These are phyloP conservation scores for Calephelis perditalis DNA, from an alignment of 2,888 invertebrate species.

Conservation along the genomic window DNA sequence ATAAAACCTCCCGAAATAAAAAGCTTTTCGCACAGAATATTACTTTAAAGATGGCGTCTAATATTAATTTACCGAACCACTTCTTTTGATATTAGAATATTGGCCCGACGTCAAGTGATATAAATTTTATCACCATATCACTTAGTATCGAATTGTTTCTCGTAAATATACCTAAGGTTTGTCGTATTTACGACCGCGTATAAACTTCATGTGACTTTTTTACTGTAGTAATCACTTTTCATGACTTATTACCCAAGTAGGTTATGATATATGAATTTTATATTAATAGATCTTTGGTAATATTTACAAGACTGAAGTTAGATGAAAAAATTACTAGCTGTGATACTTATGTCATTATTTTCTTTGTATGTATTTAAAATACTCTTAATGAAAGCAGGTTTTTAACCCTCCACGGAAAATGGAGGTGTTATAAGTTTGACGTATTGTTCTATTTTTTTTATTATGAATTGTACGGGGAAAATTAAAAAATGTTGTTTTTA, in stretches of 20 bases:
- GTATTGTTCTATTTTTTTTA: no score
- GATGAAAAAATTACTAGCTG: not conserved
- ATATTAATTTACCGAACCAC: slow-evolving; percentile 11
- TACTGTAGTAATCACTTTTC: slow-evolving; percentile 39
- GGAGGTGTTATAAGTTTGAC: no score
- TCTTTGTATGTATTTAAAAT: no score
- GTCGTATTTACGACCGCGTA: slow-evolving; percentile 61
- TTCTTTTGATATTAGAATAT: slow-evolving; percentile 17
- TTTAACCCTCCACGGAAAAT: no score
- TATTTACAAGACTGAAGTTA: not conserved
- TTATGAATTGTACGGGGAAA: no score
- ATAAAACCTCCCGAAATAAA: not conserved
- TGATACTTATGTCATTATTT: no score
- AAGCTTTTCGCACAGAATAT: not conserved
- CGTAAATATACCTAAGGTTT: slow-evolving; percentile 66
- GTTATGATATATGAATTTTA: slow-evolving; percentile 19
- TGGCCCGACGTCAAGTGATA: slow-evolving; percentile 22
- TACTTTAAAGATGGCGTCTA: slow-evolving; percentile 7
- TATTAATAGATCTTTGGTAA: slow-evolving; percentile 16
- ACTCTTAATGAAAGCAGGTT: no score
- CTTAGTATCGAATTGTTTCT: slow-evolving; percentile 60
- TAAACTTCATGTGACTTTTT: slow-evolving; percentile 37
- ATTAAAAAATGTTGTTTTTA: no score
- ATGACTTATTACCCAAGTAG: slow-evolving; percentile 22
- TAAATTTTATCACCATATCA: slow-evolving; percentile 66